Percentiles rank a stretch among this genome's conserved stretches.
Evolutionary conservation across 1,140 invertebrate genomes (phyloP).

Genomic region (Spodoptera frugiperda): DNA sequence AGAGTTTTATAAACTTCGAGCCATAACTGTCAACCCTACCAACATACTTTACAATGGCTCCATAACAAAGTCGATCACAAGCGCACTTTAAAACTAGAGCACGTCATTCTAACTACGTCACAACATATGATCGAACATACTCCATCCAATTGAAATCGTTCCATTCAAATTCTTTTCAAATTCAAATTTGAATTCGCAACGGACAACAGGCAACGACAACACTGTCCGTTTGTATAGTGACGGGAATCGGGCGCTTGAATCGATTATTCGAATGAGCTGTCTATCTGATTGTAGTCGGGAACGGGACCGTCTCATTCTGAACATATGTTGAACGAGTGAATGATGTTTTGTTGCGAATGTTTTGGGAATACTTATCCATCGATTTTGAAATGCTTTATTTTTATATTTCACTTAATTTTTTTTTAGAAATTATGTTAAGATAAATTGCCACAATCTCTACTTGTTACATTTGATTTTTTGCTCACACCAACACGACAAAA

Average conservation of each 20-base stretch:
- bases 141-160: constrained; percentile 49
- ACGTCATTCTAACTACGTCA: constrained; percentile 35
- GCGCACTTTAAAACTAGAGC: constrained; percentile 20
- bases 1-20: neutral
- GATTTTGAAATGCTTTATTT: neutral
- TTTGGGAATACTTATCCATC: constrained; percentile 34
- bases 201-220: constrained; percentile 43
- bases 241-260: constrained; percentile 58
- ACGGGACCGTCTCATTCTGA: constrained; percentile 43
- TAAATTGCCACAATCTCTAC: too few species aligned
- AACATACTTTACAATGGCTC: constrained; percentile 18
- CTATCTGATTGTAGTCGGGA: constrained; percentile 61
- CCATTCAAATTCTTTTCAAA: constrained; percentile 60
- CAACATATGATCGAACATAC: constrained; percentile 46
- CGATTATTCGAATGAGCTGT: constrained; percentile 70
- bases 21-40: constrained; percentile 3
- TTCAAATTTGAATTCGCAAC: constrained; percentile 61
- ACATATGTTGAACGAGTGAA: constrained; percentile 51
- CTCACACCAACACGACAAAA: neutral
- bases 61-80: neutral
- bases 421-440: neutral
- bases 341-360: constrained; percentile 44
- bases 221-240: constrained; percentile 56
- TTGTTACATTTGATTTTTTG: neutral
- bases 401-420: neutral